Evolutionary conservation across 2,113 vertebrate genomes (phyloP), one percentile per base, ranked within the genome.

Genomic region (Bubo scandiacus): DNA sequence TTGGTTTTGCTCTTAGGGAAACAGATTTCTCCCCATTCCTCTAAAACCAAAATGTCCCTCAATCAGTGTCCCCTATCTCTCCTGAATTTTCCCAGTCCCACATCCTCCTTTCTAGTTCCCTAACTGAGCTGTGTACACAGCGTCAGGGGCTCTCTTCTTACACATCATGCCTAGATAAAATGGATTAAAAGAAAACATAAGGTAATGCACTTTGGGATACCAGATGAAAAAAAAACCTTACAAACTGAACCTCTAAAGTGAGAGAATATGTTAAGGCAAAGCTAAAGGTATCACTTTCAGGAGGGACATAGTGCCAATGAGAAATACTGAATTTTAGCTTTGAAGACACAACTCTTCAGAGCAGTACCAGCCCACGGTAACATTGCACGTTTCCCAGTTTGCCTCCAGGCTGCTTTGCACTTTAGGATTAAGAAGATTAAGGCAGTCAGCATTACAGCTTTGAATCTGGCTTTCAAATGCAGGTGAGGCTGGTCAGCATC

Each of bases 41-140:
- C 25, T 68, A 82, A n/a, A 32, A 21, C 13, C 14, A 55, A 79
- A 65, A 51, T 19, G 9, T 13, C 17, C 13, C 25, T 71, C 3
- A 12, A 55, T 36, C 55, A n/a, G 45, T 1, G 5, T 34, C 6
- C 49, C 18, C 25, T 45, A 6, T 12, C 36, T 59, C 27, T 81
- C 78, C 42, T 30, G 67, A 40, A 34, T 18, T 77, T 71, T 57
- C 12, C 20, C 54, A 26, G 51, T 75, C 23, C 11, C 36, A 38
- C 6, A 25, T 43, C 5, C 5, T 70, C 8, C 17, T 59, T 32
- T 42, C 26, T 26, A 15, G 34, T 34, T 36, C 63, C 27, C 27
- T 8, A 5, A 5, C 14, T 4, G 12, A 88, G 57, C 29, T 36
- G 22, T 34, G 17, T 25, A 11, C 1, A 0, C 43, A 63, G 20